Evolutionary conservation across 2,797 vertebrate species (phyloP).

Genomic region (Eulemur albifrons): DNA sequence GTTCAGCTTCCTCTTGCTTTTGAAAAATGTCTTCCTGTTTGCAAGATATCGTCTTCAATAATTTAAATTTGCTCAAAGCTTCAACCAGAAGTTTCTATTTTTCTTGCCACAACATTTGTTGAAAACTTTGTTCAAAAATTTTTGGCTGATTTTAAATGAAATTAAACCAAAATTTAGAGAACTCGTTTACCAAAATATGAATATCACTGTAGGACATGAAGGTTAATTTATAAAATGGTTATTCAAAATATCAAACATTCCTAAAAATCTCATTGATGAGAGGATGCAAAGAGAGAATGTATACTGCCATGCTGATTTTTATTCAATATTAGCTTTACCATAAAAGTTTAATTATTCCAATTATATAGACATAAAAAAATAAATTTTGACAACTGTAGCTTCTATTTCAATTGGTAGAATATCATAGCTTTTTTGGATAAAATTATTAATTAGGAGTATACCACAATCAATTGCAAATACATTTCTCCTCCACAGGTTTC

Average conservation of each 20-base stretch:
- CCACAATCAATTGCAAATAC: neutral
- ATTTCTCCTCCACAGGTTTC: neutral
- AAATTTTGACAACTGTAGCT: neutral
- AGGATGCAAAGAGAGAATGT: neutral
- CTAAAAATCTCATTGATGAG: neutral
- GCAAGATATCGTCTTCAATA: neutral
- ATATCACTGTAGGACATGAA: neutral
- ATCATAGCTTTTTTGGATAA: neutral
- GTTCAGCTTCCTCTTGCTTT: neutral
- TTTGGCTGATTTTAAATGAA: constrained; percentile 16
- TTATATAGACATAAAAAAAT: neutral
- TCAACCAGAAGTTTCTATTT: neutral
- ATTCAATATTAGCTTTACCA: neutral
- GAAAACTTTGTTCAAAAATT: neutral
- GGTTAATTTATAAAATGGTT: neutral
- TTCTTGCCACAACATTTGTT: neutral
- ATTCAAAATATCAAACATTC: neutral
- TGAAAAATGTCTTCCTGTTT: constrained; percentile 36
- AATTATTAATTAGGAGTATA: neutral
- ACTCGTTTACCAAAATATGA: neutral
- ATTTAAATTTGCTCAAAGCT: constrained; percentile 3
- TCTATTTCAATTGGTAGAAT: neutral
- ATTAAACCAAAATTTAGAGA: neutral
- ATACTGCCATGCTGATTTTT: neutral
- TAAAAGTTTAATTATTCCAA: neutral